phyloP scores from a whole-genome alignment of 2,888 invertebrate species.

The Hypercompe scribonia region DNA sequence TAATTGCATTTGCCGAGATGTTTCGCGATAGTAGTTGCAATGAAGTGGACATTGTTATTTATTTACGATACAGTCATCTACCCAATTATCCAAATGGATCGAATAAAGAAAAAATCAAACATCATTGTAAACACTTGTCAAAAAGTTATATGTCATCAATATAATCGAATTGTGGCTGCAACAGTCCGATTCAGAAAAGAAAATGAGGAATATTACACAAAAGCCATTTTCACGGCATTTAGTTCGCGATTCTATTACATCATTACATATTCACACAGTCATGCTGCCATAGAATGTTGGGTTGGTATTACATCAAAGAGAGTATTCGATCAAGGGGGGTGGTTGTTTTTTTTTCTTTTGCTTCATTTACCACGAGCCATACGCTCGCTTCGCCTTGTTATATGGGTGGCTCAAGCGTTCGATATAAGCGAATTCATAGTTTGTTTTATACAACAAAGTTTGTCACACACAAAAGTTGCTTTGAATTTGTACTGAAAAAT shows the following conservation, averaged over 20 bases:
- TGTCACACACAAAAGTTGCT: not conserved
- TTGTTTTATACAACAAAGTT: not conserved
- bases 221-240: conserved; percentile 72
- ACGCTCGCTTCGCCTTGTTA: conserved; percentile 60
- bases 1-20: too few relatives aligned
- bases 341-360: conserved; percentile 75
- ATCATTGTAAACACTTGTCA: not conserved
- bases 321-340: conserved; percentile 73
- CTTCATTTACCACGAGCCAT: conserved; percentile 77
- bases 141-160: conserved; percentile 18
- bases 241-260: conserved; percentile 68
- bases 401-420: conserved; percentile 38
- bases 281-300: conserved; percentile 62
- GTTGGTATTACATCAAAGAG: conserved; percentile 71
- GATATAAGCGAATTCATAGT: conserved; percentile 27
- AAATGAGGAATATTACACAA: conserved; percentile 45
- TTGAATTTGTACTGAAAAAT: too few relatives aligned
- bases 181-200: conserved; percentile 44
- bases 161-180: conserved; percentile 35
- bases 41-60: too few relatives aligned
- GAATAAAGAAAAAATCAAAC: not conserved
- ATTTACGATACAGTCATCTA: too few relatives aligned
- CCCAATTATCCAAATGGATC: not conserved
- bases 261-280: conserved; percentile 78
- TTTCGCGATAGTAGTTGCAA: too few relatives aligned